phyloP scores from a whole-genome alignment of 2,113 vertebrate species.

The Chloropsis hardwickii region DNA sequence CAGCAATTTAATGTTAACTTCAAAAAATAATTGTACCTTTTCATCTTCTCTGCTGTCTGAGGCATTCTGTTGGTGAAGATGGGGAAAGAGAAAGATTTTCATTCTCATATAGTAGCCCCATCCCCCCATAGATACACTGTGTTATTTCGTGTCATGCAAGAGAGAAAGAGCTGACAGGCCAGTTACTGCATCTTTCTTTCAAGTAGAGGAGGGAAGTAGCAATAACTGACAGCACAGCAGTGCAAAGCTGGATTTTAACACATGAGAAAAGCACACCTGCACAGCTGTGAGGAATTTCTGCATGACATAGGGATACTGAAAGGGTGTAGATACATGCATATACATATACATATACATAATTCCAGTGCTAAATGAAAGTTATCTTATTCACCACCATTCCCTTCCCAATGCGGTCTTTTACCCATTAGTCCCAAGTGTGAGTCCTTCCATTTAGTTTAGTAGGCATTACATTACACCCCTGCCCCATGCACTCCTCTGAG shows the following conservation, averaged over 20 bases:
- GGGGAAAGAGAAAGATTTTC: neutral
- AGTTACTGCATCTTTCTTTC: neutral
- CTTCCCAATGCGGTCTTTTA: neutral
- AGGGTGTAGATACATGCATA: too few relatives aligned
- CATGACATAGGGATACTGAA: neutral
- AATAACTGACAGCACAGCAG: neutral
- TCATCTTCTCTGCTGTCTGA: neutral
- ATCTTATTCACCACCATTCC: neutral
- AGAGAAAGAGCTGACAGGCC: neutral
- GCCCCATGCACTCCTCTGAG: neutral
- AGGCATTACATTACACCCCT: neutral
- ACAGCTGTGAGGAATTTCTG: neutral
- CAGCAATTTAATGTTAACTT: neutral
- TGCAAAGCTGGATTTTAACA: neutral
- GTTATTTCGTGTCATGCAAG: neutral
- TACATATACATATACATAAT: neutral
- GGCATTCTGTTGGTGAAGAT: neutral
- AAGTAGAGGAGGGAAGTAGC: neutral
- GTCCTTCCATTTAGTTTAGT: neutral
- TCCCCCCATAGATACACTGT: neutral
- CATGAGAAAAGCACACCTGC: neutral
- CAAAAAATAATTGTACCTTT: neutral
- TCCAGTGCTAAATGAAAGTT: neutral
- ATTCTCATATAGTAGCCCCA: neutral
- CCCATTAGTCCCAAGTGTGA: neutral